Conservation (phyloP, 1,140 invertebrate species). For the Eupristina koningsbergeri region DNA sequence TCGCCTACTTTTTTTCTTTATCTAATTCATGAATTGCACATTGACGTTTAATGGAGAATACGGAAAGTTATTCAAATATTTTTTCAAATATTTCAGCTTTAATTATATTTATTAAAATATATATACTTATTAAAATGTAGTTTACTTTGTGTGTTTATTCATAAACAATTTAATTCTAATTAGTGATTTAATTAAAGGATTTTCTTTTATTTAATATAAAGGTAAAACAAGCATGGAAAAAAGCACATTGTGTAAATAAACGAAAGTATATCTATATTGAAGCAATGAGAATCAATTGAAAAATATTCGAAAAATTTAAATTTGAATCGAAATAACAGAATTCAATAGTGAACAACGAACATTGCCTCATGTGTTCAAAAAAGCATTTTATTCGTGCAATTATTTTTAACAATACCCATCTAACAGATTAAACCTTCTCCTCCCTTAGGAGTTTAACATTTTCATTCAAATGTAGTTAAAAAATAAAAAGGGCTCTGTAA, state of each 20-base stretch:
- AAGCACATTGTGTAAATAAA: background rate
- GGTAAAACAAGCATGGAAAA: background rate
- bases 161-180: no score
- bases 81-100: no score
- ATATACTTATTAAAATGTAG: no score
- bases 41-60: background rate
- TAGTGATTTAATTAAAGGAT: background rate
- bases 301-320: background rate
- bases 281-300: background rate
- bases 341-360: background rate
- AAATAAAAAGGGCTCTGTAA: no score
- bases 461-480: no score
- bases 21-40: background rate
- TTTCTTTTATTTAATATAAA: background rate
- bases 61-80: background rate
- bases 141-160: no score
- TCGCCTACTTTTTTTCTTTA: background rate
- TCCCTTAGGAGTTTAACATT: no score
- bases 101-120: no score
- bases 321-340: background rate
- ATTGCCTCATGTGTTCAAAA: background rate
- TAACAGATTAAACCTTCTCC: background rate
- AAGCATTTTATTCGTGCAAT: background rate
- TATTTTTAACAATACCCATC: background rate
- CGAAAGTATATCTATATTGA: background rate